These are phyloP conservation scores for Chelonia mydas DNA, from an alignment of 2,797 vertebrate species.

Conservation along the genomic window DNA sequence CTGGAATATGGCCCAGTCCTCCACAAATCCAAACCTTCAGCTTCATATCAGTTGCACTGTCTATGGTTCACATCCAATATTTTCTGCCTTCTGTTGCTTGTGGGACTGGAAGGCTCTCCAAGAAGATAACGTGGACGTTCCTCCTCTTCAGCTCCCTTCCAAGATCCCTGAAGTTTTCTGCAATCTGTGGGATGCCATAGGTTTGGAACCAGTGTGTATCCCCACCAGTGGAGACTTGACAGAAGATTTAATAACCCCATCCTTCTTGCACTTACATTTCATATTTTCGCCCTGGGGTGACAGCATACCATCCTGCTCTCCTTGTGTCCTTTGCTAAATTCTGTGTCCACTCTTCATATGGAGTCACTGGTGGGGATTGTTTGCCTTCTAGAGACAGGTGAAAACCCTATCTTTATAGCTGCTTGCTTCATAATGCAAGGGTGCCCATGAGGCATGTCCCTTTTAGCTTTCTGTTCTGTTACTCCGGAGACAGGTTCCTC, in stretches of 20 bases:
- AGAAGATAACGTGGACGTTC: no score
- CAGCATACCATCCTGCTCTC: neutral
- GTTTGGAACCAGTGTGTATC: neutral
- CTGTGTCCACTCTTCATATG: neutral
- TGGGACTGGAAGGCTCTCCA: no score
- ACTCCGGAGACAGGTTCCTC: neutral
- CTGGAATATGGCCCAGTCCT: neutral
- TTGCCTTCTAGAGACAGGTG: neutral
- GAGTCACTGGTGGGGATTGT: neutral
- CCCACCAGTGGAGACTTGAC: neutral
- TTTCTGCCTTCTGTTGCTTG: neutral
- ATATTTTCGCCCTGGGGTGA: no score
- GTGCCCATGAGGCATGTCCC: neutral
- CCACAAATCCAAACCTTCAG: neutral
- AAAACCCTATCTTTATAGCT: neutral
- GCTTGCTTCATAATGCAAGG: neutral
- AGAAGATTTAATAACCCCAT: no score
- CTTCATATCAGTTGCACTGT: neutral
- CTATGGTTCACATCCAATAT: accelerated
- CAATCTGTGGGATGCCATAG: neutral
- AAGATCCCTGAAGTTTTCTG: neutral
- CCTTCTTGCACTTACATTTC: no score
- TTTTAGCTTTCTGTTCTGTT: neutral
- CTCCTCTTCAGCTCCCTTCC: neutral
- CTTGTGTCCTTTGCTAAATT: conserved; percentile 3